These are phyloP conservation scores for Vipera ursinii DNA, from an alignment of 2,797 vertebrate genomes.

Conservation along the genomic window DNA sequence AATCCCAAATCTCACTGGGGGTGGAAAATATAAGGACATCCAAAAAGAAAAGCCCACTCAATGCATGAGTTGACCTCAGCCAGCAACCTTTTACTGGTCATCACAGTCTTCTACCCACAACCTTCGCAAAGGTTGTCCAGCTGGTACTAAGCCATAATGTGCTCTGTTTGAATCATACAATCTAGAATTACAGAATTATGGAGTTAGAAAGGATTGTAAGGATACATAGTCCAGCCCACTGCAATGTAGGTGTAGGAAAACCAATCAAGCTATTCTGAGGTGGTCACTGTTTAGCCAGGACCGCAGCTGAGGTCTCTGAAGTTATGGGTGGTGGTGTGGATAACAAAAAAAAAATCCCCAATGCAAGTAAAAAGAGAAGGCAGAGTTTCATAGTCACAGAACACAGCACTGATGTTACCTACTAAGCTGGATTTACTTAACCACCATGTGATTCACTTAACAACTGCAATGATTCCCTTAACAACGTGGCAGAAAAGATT, in stretches of 20 bases:
- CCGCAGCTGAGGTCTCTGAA: not conserved
- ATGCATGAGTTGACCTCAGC: not conserved
- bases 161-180: not conserved
- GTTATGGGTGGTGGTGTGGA: not conserved
- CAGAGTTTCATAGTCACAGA: not conserved
- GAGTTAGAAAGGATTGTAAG: not conserved
- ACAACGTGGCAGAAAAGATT: too few relatives aligned
- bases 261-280: not conserved
- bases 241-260: not conserved
- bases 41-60: not conserved
- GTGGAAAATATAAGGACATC: not conserved
- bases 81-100: not conserved
- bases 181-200: not conserved
- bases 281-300: not conserved
- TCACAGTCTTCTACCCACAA: not conserved
- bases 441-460: too few relatives aligned
- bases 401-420: not conserved
- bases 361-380: not conserved
- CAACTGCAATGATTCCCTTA: too few relatives aligned
- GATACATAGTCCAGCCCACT: not conserved
- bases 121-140: not conserved
- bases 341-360: not conserved
- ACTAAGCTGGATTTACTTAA: too few relatives aligned
- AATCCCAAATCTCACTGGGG: not conserved
- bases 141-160: not conserved